A percentile compares a stretch with the other conserved stretches of the same genome.
Evolutionary conservation across 2,113 vertebrate genomes (phyloP).

Genomic region (Machaerirhynchus nigripectus): DNA sequence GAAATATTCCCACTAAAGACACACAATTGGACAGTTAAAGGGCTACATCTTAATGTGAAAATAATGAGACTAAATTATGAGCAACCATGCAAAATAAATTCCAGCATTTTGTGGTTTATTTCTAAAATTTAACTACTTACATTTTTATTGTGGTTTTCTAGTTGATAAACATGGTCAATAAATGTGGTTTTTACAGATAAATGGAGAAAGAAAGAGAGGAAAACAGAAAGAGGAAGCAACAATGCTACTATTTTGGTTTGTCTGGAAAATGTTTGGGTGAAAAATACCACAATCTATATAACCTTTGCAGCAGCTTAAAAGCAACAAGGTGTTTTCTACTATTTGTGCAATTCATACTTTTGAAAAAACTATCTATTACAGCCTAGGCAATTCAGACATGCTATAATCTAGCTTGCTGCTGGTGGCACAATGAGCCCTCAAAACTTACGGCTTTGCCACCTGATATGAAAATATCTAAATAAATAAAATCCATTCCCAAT

Average conservation of each 20-base stretch:
- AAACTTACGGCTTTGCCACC: not conserved
- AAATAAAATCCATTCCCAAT: slow-evolving; percentile 13
- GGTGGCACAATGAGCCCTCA: not conserved
- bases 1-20: not conserved
- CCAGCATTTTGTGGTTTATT: not conserved
- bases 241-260: not conserved
- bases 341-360: not conserved
- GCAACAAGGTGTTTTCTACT: not conserved
- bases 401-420: not conserved
- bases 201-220: not conserved
- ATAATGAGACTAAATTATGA: not conserved
- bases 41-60: not conserved
- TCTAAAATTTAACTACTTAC: not conserved
- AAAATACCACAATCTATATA: not conserved
- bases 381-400: not conserved
- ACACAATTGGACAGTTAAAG: not conserved
- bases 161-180: not conserved
- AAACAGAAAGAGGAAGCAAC: not conserved
- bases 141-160: not conserved
- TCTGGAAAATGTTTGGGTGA: not conserved
- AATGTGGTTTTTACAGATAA: not conserved
- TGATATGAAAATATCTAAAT: slow-evolving; percentile 24
- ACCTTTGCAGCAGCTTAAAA: not conserved
- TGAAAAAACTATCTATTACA: not conserved
- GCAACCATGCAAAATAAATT: not conserved